These are phyloP conservation scores for Ictidomys tridecemlineatus DNA, from an alignment of 2,113 vertebrate genomes.

Conservation along the genomic window DNA sequence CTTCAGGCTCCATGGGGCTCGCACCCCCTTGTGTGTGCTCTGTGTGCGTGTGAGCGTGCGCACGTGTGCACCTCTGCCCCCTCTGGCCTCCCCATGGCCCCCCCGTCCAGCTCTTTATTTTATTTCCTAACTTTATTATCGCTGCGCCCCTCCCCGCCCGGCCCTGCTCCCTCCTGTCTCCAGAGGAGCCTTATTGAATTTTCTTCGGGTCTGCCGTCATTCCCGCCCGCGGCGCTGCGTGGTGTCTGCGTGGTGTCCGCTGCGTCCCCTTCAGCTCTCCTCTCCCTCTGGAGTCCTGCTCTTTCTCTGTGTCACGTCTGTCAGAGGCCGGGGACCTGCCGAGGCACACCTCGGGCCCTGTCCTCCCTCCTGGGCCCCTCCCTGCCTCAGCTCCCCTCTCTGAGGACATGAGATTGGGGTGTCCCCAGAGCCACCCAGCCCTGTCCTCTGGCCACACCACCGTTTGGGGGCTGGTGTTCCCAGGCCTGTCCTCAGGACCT, in stretches of 20 bases:
- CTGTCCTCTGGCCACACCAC: background rate
- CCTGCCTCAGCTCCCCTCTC: background rate
- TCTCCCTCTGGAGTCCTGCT: constrained; percentile 1
- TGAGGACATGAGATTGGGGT: background rate
- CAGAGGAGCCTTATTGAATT: constrained; percentile 67
- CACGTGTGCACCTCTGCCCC: background rate
- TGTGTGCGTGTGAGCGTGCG: rapidly evolving
- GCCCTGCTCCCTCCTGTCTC: background rate
- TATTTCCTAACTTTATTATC: constrained; percentile 42
- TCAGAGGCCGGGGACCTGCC: background rate
- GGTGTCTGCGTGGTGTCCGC: background rate
- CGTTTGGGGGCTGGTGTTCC: background rate
- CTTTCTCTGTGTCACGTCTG: background rate
- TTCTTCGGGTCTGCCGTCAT: constrained; percentile 41
- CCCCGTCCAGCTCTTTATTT: background rate
- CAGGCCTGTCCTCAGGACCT: background rate
- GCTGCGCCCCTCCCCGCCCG: background rate
- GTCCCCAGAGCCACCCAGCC: background rate
- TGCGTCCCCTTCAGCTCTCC: background rate
- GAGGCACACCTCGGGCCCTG: background rate
- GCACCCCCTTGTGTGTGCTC: too few species aligned
- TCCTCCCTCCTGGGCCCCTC: background rate
- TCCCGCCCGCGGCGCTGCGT: background rate
- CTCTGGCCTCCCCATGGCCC: background rate
- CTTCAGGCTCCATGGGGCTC: rapidly evolving